phyloP scores from a whole-genome alignment of 1,140 invertebrate genomes.

The Metaphire vulgaris region DNA sequence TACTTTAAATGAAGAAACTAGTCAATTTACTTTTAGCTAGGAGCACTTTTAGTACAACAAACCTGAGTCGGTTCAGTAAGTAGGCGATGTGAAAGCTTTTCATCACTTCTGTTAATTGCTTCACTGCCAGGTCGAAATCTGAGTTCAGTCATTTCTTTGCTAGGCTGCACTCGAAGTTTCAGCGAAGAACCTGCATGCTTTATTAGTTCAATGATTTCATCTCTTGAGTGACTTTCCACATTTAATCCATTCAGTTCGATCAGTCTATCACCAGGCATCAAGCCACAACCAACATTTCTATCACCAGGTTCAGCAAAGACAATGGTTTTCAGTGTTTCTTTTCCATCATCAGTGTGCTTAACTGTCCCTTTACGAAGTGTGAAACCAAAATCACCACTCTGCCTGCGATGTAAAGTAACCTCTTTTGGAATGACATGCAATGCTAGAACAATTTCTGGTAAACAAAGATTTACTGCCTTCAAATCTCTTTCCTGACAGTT shows the following conservation, averaged over 20 bases:
- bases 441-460: not conserved
- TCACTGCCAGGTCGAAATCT: not conserved
- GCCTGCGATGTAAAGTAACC: not conserved
- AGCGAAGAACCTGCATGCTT: constrained; percentile 74
- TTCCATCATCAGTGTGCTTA: not conserved
- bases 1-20: too few relatives aligned
- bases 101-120: too few relatives aligned
- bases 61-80: too few relatives aligned
- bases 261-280: constrained; percentile 84
- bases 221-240: constrained; percentile 75
- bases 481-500: not conserved
- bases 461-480: not conserved
- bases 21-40: too few relatives aligned
- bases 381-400: not conserved
- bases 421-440: not conserved
- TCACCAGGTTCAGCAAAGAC: not conserved
- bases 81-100: too few relatives aligned
- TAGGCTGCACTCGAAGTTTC: constrained; percentile 68
- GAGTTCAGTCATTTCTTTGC: constrained; percentile 66
- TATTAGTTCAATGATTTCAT: constrained; percentile 89
- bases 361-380: not conserved
- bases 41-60: too few relatives aligned
- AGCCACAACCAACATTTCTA: constrained; percentile 62
- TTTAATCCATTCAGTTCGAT: constrained; percentile 80
- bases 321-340: not conserved